Percentiles rank a stretch among this genome's conserved stretches.
Conservation (phyloP, 2,797 vertebrate species). For the Eulemur coronatus region DNA sequence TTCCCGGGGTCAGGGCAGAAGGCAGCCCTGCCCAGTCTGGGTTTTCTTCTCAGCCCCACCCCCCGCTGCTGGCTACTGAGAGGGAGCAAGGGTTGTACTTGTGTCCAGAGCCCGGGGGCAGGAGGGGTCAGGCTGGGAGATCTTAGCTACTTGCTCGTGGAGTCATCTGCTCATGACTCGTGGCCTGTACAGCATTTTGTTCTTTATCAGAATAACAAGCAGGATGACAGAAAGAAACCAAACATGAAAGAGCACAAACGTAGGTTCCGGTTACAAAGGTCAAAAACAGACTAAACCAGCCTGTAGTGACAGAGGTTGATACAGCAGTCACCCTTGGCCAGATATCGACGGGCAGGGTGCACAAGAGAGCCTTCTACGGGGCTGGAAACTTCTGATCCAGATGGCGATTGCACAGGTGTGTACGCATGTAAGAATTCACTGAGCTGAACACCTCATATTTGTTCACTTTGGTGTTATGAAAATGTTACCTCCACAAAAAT, state of each 20-base stretch:
- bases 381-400: not conserved
- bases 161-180: not conserved
- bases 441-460: not conserved
- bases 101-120: not conserved
- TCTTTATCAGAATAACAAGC: not conserved
- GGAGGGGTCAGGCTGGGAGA: not conserved
- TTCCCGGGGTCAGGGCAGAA: not conserved
- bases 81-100: not conserved
- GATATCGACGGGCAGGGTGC: not conserved
- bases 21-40: not conserved
- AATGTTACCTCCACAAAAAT: conserved; percentile 22
- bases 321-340: not conserved
- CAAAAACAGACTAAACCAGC: not conserved
- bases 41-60: not conserved
- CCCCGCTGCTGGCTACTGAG: not conserved
- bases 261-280: not conserved
- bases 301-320: not conserved
- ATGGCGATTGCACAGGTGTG: not conserved
- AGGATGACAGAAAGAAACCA: not conserved
- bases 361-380: not conserved
- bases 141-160: not conserved
- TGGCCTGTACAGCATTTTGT: not conserved
- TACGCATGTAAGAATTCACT: not conserved
- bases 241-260: not conserved
- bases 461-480: not conserved